A percentile compares a stretch with the other conserved stretches of the same genome.
Conservation (phyloP, 2,113 vertebrate genomes). For the Cheilinus undulatus region DNA sequence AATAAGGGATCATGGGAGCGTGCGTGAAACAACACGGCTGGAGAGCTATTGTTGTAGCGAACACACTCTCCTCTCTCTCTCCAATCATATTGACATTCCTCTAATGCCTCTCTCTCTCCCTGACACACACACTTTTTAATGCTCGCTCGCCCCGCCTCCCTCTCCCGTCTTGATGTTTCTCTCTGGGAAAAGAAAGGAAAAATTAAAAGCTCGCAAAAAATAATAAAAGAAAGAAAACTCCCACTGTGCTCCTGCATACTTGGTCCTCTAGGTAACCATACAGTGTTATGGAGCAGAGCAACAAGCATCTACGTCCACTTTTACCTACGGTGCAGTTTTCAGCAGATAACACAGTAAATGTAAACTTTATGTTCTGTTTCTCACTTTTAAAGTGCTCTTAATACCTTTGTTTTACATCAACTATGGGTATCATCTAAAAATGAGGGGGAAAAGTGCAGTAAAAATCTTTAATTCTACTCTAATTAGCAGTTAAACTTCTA, state of each 20-base stretch:
- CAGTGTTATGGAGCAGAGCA: constrained; percentile 15
- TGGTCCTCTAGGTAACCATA: constrained; percentile 42
- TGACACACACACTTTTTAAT: constrained; percentile 2
- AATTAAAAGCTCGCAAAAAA: constrained; percentile 54
- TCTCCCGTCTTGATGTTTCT: constrained; percentile 23
- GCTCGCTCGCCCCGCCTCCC: constrained; percentile 11
- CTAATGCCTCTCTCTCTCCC: constrained; percentile 57
- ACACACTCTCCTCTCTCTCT: constrained; percentile 58
- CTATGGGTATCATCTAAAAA: too few relatives aligned
- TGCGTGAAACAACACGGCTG: constrained; percentile 72
- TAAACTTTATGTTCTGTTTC: too few relatives aligned
- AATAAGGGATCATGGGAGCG: constrained; percentile 77
- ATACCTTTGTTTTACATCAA: too few relatives aligned
- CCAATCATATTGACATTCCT: constrained; percentile 76
- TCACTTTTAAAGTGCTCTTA: too few relatives aligned
- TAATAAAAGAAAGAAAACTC: constrained; percentile 38
- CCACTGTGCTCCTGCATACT: constrained; percentile 52
- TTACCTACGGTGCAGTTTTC: background rate
- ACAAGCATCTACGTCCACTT: background rate
- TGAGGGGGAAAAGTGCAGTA: too few relatives aligned
- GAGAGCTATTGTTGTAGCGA: constrained; percentile 70
- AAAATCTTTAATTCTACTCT: too few relatives aligned
- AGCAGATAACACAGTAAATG: background rate
- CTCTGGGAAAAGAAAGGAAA: constrained; percentile 63
- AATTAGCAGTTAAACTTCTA: too few relatives aligned